Evolutionary conservation across 2,113 vertebrate genomes (phyloP), one percentile per base, ranked within the genome.

Genomic region (Ahaetulla prasina): DNA sequence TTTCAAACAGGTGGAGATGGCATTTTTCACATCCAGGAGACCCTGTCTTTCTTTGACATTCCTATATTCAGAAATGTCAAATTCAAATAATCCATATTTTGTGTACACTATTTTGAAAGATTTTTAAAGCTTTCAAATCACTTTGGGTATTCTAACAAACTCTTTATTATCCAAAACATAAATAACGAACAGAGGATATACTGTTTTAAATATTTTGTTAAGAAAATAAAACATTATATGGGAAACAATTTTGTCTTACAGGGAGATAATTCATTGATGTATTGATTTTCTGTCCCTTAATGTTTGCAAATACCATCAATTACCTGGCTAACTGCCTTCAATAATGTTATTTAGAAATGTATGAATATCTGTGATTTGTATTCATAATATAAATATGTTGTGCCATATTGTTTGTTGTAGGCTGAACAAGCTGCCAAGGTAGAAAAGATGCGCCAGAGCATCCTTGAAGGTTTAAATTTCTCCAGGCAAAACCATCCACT

Each of bases 401-500:
- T 35, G 12, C 55, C 39, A 43, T 74, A 9, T 45, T 85, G 84
- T 84, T 97, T 95, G 94, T 96, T 96, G 1, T 93, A 99, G 99
- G 97, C 98, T 93, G 99, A 99, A 96, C 98, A 98, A 97, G 98
- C 98, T 94, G 98, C 98, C 95, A 98, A 98, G 97, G 98, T 99
- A 95, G 99, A 99, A 96, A 99, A 99, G 97, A 99, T 99, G 99
- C 98, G 98, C 89, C 99, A 99, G 96, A 99, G 99, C 95, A 99
- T 99, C 96, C 97, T 99, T 95, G 99, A 99, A 98, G 98, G 99
- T 94, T 98, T 99, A 96, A 98, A 97, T 98, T 98, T 99, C 96
- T 97, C 98, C 94, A 98, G 98, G 96, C 98, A 98, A 89, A 98
- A 97, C 95, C 98, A 98, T 96, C 98, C 98, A 49, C 97, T 98